Evolutionary conservation across 2,797 vertebrate species (phyloP).

Genomic region (Linurgus olivaceus): DNA sequence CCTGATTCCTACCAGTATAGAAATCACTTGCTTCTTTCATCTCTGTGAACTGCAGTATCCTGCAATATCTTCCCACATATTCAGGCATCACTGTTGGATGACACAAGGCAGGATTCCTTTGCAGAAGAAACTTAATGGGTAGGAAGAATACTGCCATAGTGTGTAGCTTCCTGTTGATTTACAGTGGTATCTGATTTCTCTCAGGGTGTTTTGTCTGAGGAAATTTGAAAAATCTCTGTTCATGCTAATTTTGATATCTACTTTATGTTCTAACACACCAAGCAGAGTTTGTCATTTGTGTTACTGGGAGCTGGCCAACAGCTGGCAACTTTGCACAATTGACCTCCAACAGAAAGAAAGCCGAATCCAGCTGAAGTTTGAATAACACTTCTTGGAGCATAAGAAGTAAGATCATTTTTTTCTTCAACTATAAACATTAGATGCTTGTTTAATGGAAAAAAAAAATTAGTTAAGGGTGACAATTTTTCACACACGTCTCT

Average conservation of each 20-base stretch:
- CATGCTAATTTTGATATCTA: not conserved
- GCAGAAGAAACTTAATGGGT: not conserved
- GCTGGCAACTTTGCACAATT: not conserved
- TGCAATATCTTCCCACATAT: not conserved
- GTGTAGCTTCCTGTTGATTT: not conserved
- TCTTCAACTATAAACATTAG: not conserved
- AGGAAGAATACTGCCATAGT: not conserved
- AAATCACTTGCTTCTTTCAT: not conserved
- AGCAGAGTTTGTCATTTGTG: not conserved
- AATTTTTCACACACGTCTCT: not conserved
- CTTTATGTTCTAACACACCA: not conserved
- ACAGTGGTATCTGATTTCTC: not conserved
- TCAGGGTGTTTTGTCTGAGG: not conserved
- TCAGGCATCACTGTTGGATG: not conserved
- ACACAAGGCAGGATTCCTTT: not conserved
- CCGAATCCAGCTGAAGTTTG: not conserved
- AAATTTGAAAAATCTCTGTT: not conserved
- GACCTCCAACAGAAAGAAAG: not conserved
- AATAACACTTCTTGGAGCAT: not conserved
- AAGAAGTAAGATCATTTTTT: not conserved
- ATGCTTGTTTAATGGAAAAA: not conserved
- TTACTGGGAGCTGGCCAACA: not conserved
- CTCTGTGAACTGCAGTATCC: not conserved
- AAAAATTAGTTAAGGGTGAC: not conserved
- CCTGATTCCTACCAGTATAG: not conserved